phyloP scores from a whole-genome alignment of 2,797 vertebrate species.

The Acipenser ruthenus region DNA sequence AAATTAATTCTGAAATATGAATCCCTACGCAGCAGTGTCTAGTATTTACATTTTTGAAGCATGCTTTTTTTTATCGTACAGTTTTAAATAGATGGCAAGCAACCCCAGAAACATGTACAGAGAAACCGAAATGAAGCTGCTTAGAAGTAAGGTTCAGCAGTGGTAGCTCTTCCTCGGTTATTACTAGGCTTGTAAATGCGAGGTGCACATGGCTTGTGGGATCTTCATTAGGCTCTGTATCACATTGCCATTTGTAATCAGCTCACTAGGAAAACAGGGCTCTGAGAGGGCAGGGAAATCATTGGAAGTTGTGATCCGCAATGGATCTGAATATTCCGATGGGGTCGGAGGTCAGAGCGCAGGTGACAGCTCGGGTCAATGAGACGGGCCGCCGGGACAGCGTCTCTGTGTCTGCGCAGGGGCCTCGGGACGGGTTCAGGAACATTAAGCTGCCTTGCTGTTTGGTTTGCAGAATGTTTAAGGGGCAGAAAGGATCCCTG shows the following conservation, averaged over 20 bases:
- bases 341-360: conserved; percentile 78
- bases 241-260: conserved; percentile 99
- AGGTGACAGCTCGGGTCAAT: conserved; percentile 92
- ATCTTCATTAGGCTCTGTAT: conserved; percentile 81
- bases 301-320: conserved; percentile 86
- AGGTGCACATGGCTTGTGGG: conserved; percentile 85
- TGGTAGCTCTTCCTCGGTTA: conserved; percentile 44
- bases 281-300: conserved; percentile 82
- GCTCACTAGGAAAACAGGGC: conserved; percentile 94
- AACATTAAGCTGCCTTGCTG: conserved; percentile 67
- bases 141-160: too few species aligned
- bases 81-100: too few species aligned
- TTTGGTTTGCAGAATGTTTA: conserved; percentile 64
- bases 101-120: too few species aligned
- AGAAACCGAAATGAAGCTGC: too few species aligned
- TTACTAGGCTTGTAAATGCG: conserved; percentile 63
- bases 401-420: conserved; percentile 59
- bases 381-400: conserved; percentile 59
- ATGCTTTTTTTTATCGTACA: too few species aligned
- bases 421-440: conserved; percentile 53
- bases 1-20: too few species aligned
- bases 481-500: conserved; percentile 40
- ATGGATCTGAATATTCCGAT: conserved; percentile 79
- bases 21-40: too few species aligned
- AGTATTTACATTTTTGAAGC: too few species aligned